Evolutionary conservation across 1,140 invertebrate genomes (phyloP).

Genomic region (Brachionus manjavacas): DNA sequence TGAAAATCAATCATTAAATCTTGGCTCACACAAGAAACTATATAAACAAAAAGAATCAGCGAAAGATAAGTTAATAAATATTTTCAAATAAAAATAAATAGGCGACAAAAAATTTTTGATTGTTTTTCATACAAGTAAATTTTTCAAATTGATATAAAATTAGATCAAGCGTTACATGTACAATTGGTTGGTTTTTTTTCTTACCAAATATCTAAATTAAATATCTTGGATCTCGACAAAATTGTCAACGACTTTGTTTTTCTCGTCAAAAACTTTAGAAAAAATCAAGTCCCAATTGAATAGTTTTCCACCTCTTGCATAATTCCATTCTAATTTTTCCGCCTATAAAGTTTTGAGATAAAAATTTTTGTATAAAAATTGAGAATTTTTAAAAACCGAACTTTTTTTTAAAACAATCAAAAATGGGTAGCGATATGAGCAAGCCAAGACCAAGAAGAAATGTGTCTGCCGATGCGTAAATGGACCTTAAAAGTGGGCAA

Average conservation of each 20-base stretch:
- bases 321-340: slow-evolving; percentile 27
- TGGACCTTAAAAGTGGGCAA: background rate
- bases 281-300: slow-evolving; percentile 16
- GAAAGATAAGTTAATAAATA: slow-evolving; percentile 33
- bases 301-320: slow-evolving; percentile 35
- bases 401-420: background rate
- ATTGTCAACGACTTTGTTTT: slow-evolving; percentile 29
- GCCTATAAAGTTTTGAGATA: background rate
- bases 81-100: background rate
- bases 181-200: background rate
- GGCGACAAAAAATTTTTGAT: background rate
- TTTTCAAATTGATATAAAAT: background rate
- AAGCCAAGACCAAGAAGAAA: background rate
- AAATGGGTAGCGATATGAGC: slow-evolving; percentile 36
- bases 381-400: background rate
- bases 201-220: background rate
- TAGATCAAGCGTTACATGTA: slow-evolving; percentile 38
- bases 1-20: background rate
- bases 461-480: background rate
- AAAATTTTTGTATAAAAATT: slow-evolving; percentile 25
- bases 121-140: background rate
- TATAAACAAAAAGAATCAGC: background rate
- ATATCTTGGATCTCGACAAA: background rate
- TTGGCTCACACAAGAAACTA: background rate
- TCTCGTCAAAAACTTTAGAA: background rate